These are phyloP conservation scores for Bombus superbus DNA, from an alignment of 1,140 invertebrate genomes.

Conservation along the genomic window DNA sequence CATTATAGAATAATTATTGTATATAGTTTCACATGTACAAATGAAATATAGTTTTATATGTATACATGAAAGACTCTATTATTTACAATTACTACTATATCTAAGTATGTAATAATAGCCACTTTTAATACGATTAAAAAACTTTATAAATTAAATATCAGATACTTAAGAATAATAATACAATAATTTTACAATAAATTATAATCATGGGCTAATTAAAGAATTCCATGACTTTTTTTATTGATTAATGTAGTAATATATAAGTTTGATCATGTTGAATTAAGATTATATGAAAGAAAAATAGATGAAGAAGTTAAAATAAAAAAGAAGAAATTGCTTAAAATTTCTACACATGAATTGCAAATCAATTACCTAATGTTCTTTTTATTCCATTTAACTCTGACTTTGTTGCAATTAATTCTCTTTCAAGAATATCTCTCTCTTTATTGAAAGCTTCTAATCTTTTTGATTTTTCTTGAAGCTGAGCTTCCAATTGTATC, in stretches of 20 bases:
- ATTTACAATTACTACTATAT: background rate
- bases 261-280: background rate
- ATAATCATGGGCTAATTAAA: background rate
- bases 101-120: background rate
- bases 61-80: background rate
- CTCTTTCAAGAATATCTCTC: slow-evolving; percentile 82
- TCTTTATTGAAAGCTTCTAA: slow-evolving; percentile 81
- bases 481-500: slow-evolving; percentile 78
- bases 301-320: background rate
- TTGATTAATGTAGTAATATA: background rate
- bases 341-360: background rate
- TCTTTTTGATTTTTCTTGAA: slow-evolving; percentile 81
- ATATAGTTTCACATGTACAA: background rate
- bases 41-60: background rate
- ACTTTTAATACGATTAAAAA: slow-evolving; percentile 1
- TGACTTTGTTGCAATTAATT: slow-evolving; percentile 80
- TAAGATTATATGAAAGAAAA: background rate
- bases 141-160: background rate
- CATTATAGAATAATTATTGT: background rate
- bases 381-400: slow-evolving; percentile 75
- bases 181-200: background rate
- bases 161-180: background rate
- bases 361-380: slow-evolving; percentile 71
- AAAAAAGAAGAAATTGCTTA: background rate
- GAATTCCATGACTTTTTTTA: slow-evolving; percentile 29